Evolutionary conservation across 2,113 vertebrate genomes (phyloP), one percentile per base, ranked within the genome.

Genomic region (Scophthalmus maximus): DNA sequence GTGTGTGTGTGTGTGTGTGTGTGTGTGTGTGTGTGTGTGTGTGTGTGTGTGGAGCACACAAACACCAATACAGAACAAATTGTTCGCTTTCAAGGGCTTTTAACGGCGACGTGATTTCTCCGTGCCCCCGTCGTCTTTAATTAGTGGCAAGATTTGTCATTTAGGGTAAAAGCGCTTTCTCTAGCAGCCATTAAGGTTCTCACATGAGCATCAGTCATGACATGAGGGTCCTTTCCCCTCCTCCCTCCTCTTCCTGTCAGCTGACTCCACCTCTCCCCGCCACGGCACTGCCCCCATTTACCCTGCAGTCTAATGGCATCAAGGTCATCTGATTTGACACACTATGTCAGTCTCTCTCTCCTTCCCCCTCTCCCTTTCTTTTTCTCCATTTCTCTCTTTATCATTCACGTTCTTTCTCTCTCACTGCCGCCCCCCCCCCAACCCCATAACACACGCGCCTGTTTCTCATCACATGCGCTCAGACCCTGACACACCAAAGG

Each of bases 241-340:
- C 76, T 64, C 71, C 64, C 58, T 53, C 40, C 73, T 59, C 76
- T 80, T 78, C 78, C 81, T 79, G 79, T 88, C 85, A 89, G 79
- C 73, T 79, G 78, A 87, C 78, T 78, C 65, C 73, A 58, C 75
- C 74, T 74, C 56, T 55, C 58, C 65, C 76, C 17, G 72, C 17
- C 60, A 6, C 30, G 15, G 42, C 68, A 56, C 34, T 25, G 2
- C 32, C 58, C 60, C 34, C 57, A 58, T 26, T 46, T 73, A 59
- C 74, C 88, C 85, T 66, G 78, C 63, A 70, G 76, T 73, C 76
- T 80, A 82, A 89, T 79, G 77, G 67, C 79, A 92, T 90, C 90
- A 93, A 91, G 92, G 89, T 90, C 88, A 88, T 89, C 79, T 70
- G 80, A 83, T 86, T 75, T 85, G 78, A 85, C 68, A 79, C 52